Evolutionary conservation across 2,113 vertebrate genomes (phyloP), one percentile per base, ranked within the genome.

Genomic region (Balaeniceps rex): DNA sequence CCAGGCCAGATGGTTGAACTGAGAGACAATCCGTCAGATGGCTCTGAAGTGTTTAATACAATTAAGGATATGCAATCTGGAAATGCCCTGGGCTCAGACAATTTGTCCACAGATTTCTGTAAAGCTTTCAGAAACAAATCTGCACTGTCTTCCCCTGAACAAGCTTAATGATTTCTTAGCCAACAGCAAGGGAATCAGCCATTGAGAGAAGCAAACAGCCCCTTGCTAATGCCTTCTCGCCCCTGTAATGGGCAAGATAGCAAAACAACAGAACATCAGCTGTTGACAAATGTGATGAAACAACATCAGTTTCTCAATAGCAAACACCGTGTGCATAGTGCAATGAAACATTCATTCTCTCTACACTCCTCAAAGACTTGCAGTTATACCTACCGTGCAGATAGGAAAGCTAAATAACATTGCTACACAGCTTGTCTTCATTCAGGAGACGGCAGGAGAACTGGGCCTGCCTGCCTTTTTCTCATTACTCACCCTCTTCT

Each of bases 51-150:
- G 75, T 95, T 96, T 87, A 58, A 72, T 72, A 88, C 89, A 94
- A 93, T 95, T 93, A 96, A 96, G 88, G 63, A 86, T 75, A 38
- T 55, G 69, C 83, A 91, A 91, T 95, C 90, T 97, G 93, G 91
- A 96, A 96, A 95, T 4, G 49, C 63, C 70, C 88, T 76, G 46
- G 87, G 85, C 88, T 96, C 61, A 68, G 49, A 80, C 47, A 65
- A 74, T 75, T 65, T 74, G 42, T 87, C 88, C 84, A 9, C 52
- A n/a, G 29, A 83, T 76, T 96, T 84, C 70, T 40, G 24, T 63
- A 58, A 88, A 71, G 52, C 57, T 92, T 96, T 85, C 63, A 76
- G 74, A 83, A 92, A 92, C 47, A 93, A 93, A 93, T 47, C 46
- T 52, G 85, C 68, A 72, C 33, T 47, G 58, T 23, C 36, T 57